Evolutionary conservation across 2,797 vertebrate species (phyloP).

Genomic region (Phrynocephalus forsythii): DNA sequence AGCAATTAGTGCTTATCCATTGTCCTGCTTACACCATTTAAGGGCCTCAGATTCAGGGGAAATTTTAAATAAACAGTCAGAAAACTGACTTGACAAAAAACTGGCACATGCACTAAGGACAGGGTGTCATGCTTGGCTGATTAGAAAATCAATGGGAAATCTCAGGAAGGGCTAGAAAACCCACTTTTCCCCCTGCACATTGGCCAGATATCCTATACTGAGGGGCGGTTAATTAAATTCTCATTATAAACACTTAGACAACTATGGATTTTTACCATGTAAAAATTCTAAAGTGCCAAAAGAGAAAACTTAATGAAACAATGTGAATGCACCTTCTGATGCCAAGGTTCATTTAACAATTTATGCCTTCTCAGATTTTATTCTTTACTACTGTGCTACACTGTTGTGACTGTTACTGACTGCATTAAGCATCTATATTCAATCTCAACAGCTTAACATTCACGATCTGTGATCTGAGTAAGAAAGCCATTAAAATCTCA

Average conservation of each 20-base stretch:
- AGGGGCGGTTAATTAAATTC: background rate
- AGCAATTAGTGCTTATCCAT: background rate
- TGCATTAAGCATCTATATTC: background rate
- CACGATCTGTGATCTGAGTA: background rate
- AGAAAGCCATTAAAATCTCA: background rate
- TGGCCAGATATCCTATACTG: background rate
- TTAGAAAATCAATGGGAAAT: too few species aligned
- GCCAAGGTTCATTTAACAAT: background rate
- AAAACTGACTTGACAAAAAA: background rate
- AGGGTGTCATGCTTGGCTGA: too few species aligned
- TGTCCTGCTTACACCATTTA: background rate
- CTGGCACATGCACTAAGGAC: too few species aligned
- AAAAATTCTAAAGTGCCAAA: background rate
- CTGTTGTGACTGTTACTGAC: background rate
- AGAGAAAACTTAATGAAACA: background rate
- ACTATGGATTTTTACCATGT: background rate
- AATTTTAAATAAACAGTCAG: background rate
- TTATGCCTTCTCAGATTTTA: background rate
- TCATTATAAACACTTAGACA: background rate
- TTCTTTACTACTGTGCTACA: background rate
- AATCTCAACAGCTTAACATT: too few species aligned
- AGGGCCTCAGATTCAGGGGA: background rate
- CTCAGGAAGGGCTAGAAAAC: too few species aligned
- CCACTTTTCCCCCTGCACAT: too few species aligned
- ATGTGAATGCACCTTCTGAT: background rate